Evolutionary conservation across 2,888 invertebrate species (phyloP).

Genomic region (Scelioninae gen. 1): DNA sequence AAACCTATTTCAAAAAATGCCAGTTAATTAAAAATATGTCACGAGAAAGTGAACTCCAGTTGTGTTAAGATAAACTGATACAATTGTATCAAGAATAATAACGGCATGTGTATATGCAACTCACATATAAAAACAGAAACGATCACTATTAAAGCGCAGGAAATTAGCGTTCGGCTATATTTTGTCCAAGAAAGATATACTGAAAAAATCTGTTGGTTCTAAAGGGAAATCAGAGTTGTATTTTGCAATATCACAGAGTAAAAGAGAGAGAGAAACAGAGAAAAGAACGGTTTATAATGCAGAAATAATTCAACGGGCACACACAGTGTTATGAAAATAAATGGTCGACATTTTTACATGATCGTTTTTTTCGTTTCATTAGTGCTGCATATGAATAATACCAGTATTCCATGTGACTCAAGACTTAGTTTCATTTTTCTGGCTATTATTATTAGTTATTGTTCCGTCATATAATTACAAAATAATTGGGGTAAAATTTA

Average conservation of each 20-base stretch:
- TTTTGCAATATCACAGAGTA: slow-evolving; percentile 28
- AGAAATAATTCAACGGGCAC: slow-evolving; percentile 47
- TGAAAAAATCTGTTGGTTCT: slow-evolving; percentile 47
- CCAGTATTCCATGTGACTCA: slow-evolving; percentile 6
- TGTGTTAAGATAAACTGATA: slow-evolving; percentile 55
- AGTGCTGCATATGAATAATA: slow-evolving; percentile 18
- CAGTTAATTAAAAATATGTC: no score
- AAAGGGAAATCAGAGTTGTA: slow-evolving; percentile 59
- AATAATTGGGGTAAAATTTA: no score
- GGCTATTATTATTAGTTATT: neutral
- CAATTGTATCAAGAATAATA: slow-evolving; percentile 55
- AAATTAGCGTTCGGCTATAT: slow-evolving; percentile 63
- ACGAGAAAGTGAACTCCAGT: slow-evolving; percentile 8
- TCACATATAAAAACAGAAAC: slow-evolving; percentile 1
- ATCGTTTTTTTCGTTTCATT: slow-evolving; percentile 26
- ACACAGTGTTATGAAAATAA: slow-evolving; percentile 6
- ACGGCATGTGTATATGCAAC: neutral
- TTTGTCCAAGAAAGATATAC: slow-evolving; percentile 37
- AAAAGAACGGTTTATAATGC: slow-evolving; percentile 49
- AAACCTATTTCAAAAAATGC: no score
- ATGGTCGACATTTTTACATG: slow-evolving; percentile 38
- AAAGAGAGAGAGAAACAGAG: no score
- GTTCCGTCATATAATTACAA: no score
- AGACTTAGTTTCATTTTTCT: slow-evolving; percentile 16
- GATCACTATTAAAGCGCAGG: slow-evolving; percentile 50